Conservation (phyloP, 2,888 invertebrate genomes). For the Cepaea hortensis region DNA sequence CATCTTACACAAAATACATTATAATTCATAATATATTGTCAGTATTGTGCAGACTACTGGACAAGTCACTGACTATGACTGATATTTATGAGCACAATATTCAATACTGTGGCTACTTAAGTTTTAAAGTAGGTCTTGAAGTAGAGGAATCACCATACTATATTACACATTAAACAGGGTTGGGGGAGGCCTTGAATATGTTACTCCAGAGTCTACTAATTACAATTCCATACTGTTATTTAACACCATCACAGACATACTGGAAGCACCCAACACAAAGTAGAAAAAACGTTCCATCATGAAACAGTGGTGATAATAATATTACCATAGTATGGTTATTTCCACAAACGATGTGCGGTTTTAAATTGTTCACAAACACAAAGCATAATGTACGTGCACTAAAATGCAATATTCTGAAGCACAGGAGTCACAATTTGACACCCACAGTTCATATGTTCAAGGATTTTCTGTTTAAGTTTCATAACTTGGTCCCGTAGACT, state of each 20-base stretch:
- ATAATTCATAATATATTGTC: too few species aligned
- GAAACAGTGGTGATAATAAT: background rate
- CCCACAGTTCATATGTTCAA: slow-evolving; percentile 93
- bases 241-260: slow-evolving; percentile 18
- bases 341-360: background rate
- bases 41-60: too few species aligned
- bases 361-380: background rate
- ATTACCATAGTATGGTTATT: background rate
- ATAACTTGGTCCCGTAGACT: slow-evolving; percentile 93
- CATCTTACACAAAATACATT: too few species aligned
- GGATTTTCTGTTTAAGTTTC: slow-evolving; percentile 92
- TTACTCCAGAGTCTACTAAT: too few species aligned
- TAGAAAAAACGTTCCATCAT: background rate
- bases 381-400: background rate
- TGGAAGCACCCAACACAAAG: slow-evolving; percentile 38
- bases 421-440: slow-evolving; percentile 84
- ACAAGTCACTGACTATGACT: too few species aligned
- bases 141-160: too few species aligned
- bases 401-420: slow-evolving; percentile 64
- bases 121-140: too few species aligned
- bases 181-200: background rate
- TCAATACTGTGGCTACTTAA: too few species aligned
- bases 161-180: too few species aligned
- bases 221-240: background rate
- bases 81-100: too few species aligned